phyloP scores from a whole-genome alignment of 2,888 invertebrate genomes.

The Tinea trinotella region DNA sequence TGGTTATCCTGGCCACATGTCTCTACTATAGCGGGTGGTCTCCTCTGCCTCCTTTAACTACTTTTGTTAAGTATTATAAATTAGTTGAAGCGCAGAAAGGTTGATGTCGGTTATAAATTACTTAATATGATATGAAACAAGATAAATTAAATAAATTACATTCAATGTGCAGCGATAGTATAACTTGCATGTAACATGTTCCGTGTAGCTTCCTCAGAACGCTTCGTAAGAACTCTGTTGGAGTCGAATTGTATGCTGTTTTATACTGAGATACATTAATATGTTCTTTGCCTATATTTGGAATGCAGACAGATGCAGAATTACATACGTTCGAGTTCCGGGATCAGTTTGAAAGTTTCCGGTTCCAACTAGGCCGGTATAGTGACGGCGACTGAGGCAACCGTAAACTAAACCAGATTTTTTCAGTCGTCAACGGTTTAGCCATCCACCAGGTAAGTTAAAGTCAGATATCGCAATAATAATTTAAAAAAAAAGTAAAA shows the following conservation, averaged over 20 bases:
- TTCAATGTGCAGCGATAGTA: not conserved
- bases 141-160: slow-evolving; percentile 25
- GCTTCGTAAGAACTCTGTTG: slow-evolving; percentile 12
- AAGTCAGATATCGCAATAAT: no score
- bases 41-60: not conserved
- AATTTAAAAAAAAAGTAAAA: no score
- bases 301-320: no score
- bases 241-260: not conserved
- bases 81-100: not conserved
- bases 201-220: slow-evolving; percentile 6
- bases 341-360: no score
- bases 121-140: slow-evolving; percentile 58
- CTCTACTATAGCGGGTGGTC: not conserved
- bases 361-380: no score
- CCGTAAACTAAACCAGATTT: no score
- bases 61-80: not conserved
- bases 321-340: no score
- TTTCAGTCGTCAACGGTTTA: no score
- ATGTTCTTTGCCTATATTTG: no score
- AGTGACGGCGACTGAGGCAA: no score
- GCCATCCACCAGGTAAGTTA: no score
- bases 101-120: slow-evolving; percentile 45
- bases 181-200: slow-evolving; percentile 3
- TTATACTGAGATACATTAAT: not conserved
- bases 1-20: no score